Base-by-base conservation (phyloP, 2,888 invertebrate genomes). In the Mycogona germanica region DNA sequence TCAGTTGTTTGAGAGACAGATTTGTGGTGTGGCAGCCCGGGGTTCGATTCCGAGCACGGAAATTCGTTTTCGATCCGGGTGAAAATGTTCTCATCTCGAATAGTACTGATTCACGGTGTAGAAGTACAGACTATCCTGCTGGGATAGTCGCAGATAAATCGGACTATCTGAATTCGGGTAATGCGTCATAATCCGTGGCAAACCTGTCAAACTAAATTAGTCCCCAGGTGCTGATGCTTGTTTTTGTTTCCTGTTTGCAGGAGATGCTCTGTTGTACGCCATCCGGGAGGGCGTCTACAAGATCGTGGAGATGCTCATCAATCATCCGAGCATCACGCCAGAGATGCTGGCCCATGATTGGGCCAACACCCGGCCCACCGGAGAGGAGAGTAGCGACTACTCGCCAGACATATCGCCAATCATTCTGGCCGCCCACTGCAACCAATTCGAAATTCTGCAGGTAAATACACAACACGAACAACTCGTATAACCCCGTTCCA, bases 401-500 rank as follows among this genome's bases (percentile, higher is more conserved):
- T 72, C 74, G 2, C 69, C 71, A 0, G 73, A 73, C 57, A 72
- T 73, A 45, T 72, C 71, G 0, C 72, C 73, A 1, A 67, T 73
- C 51, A 73, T 73, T 53, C 65, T 73, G 23, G 73, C 73, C 2
- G 72, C 73, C 9, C 73, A 73, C 58, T 72, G 72, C 63, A 75
- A 76, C 62, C 75, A 76, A 64, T 76, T 76, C 62, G 76, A 76
- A 62, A 75, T 76, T 55, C 67, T 76, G 3, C 74, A 76, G 63
- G 55, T 53, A 55, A 47, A n/a, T n/a, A n/a, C 35, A 35, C 35
- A 35, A 35, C n/a, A n/a, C n/a, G 35, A 12, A 35, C n/a, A 35
- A 35, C n/a, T 35, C n/a, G 35, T 12, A 35, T 35, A 35, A 35
- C 35, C 35, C n/a, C n/a, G n/a, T n/a, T n/a, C n/a, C n/a, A n/a